Base-by-base conservation (phyloP, 2,888 invertebrate species). In the Sphaerophoria rueppellii region DNA sequence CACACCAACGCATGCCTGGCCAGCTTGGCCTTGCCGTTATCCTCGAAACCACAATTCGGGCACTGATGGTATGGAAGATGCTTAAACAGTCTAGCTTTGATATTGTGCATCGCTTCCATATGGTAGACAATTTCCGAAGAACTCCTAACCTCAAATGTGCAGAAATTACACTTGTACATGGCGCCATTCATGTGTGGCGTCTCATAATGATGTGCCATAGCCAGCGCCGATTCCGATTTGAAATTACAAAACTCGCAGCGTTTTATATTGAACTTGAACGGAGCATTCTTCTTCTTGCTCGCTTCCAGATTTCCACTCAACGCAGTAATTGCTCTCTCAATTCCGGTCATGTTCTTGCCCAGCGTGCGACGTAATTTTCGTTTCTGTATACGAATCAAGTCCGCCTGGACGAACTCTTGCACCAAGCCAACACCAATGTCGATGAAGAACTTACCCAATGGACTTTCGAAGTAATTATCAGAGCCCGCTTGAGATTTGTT, bases 381-480 rank as follows among this genome's bases (percentile, higher is more conserved):
- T 90, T 96, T 96, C 90, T 98, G 97, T 89, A 97, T 95, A 87
- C 96, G 95, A 73, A 98, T 93, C 77, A 98, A 93, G 93, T 98
- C 98, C n/a, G 95, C 95, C 92, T 98, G 98, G 24, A 98, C 98
- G 91, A 95, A 96, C 90, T 98, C 98, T 91, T 98, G 97, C 2
- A 98, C 98, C 87, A 98, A 93, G 90, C 96, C 97, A 77, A 96
- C 94, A 40, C 98, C 98, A 88, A 98, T 96, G 89, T 97, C 96
- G 92, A 96, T 96, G 89, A 98, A 96, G 91, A 98, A 97, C 91
- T 96, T 96, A 6, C 98, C 98, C 70, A 98, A 92, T 0, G 97
- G 95, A 91, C 96, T 95, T 87, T 96, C 96, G 90, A 98, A 98
- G 90, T 96, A 98, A 86, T 95, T 95, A 82, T 94, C 93, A 63